Percentiles rank a stretch among this genome's conserved stretches.
Conservation (phyloP, 2,888 invertebrate species). For the Heliconius ismenius region DNA sequence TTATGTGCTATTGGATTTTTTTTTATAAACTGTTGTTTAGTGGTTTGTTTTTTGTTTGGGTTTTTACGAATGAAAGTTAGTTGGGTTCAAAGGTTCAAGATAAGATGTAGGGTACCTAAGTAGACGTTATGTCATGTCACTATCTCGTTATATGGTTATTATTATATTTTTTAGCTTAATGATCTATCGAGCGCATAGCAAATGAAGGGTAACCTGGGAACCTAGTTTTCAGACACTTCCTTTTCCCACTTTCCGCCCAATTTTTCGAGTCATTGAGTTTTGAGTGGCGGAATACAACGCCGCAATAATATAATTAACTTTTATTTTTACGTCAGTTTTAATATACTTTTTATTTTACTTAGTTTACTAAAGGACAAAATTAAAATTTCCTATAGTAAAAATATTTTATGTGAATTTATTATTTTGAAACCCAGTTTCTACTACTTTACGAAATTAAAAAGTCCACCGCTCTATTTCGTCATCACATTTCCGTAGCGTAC, state of each 20-base stretch:
- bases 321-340: too few relatives aligned
- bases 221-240: too few relatives aligned
- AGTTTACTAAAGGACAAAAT: background rate
- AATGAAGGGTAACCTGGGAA: too few relatives aligned
- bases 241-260: too few relatives aligned
- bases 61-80: background rate
- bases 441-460: constrained; percentile 24
- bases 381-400: background rate
- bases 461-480: constrained; percentile 10
- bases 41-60: background rate
- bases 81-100: background rate
- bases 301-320: too few relatives aligned
- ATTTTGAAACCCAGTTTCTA: constrained; percentile 13
- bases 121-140: too few relatives aligned
- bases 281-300: too few relatives aligned
- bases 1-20: constrained; percentile 8
- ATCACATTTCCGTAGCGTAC: constrained; percentile 16
- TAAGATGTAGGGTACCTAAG: background rate
- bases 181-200: too few relatives aligned
- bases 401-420: constrained; percentile 10
- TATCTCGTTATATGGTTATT: background rate
- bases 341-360: too few relatives aligned
- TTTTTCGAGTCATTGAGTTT: too few relatives aligned
- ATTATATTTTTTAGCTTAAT: background rate
- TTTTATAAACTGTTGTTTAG: background rate